These are phyloP conservation scores for Poeciliopsis gracilis DNA, from an alignment of 2,797 vertebrate genomes.

Conservation along the genomic window DNA sequence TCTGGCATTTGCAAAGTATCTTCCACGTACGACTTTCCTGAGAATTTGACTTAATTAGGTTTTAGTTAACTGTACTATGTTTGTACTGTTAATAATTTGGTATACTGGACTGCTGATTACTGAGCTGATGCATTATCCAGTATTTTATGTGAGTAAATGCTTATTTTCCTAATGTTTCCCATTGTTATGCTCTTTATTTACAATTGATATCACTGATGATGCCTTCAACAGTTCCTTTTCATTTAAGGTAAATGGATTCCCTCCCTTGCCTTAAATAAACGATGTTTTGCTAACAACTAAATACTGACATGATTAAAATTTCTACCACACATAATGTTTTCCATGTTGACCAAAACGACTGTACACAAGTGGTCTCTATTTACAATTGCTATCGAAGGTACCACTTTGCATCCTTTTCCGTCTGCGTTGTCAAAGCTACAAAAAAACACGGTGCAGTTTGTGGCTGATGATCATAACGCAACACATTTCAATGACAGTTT, in stretches of 20 bases:
- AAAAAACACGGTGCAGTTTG: neutral
- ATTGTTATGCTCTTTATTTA: neutral
- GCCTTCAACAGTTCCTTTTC: neutral
- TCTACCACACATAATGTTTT: neutral
- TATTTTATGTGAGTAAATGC: constrained; percentile 7
- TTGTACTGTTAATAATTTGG: neutral
- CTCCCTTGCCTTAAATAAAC: neutral
- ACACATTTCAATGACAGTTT: neutral
- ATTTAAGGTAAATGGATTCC: neutral
- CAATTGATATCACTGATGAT: neutral
- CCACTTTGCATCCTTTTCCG: neutral
- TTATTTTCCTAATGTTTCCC: neutral
- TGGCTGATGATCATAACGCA: neutral
- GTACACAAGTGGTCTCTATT: neutral
- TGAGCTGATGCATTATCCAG: neutral
- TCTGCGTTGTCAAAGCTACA: neutral
- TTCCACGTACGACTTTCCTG: neutral
- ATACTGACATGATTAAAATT: neutral
- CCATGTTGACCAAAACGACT: neutral
- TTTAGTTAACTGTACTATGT: neutral
- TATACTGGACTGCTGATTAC: neutral
- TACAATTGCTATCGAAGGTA: neutral
- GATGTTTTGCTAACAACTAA: neutral
- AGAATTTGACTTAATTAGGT: neutral
- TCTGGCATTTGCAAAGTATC: neutral